Evolutionary conservation across 2,888 invertebrate genomes (phyloP).

Genomic region (Drosophila fulvimacula): DNA sequence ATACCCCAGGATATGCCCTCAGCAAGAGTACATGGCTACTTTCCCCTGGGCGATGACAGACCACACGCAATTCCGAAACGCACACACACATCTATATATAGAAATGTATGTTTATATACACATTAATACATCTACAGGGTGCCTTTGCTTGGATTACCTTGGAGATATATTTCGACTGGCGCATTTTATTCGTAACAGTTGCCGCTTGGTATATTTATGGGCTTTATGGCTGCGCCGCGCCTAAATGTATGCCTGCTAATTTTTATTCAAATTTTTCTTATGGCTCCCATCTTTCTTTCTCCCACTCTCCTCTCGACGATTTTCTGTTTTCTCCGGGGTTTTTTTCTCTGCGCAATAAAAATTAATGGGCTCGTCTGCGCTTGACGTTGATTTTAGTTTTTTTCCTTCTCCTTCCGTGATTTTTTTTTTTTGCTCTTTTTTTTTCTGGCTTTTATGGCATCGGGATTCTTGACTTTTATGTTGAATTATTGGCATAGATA

Average conservation of each 20-base stretch:
- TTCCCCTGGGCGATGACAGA: constrained; percentile 5
- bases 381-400: constrained; percentile 79
- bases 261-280: constrained; percentile 73
- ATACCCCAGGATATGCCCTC: constrained; percentile 19
- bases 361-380: constrained; percentile 66
- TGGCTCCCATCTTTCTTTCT: background rate
- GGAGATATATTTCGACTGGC: constrained; percentile 29
- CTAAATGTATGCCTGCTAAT: constrained; percentile 79
- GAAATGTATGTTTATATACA: constrained; percentile 4
- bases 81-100: constrained; percentile 2
- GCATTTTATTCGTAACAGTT: constrained; percentile 72
- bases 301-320: constrained; percentile 13
- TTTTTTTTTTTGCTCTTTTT: background rate
- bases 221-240: constrained; percentile 62
- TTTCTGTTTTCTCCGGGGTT: constrained; percentile 21
- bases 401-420: constrained; percentile 15
- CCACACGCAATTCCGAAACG: constrained; percentile 53
- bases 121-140: constrained; percentile 39
- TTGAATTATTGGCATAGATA: constrained; percentile 58
- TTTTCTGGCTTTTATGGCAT: constrained; percentile 47
- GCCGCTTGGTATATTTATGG: constrained; percentile 74
- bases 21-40: background rate
- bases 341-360: constrained; percentile 71
- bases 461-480: constrained; percentile 58
- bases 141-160: constrained; percentile 58